phyloP scores from a whole-genome alignment of 2,797 vertebrate genomes.

The Rhynchonycteris naso region DNA sequence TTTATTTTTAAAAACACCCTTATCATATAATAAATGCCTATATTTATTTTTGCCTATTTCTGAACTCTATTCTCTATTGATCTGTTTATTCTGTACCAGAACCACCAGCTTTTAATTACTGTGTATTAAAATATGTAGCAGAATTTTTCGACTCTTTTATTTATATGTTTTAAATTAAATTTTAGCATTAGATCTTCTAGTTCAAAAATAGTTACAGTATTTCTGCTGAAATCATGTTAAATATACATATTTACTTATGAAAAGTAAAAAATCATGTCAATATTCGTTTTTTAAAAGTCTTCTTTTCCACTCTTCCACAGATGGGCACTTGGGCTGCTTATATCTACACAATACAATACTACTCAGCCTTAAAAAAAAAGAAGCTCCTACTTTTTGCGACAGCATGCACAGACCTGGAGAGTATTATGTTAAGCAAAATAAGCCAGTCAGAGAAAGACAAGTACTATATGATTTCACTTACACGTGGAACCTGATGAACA shows the following conservation, averaged over 20 bases:
- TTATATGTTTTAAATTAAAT: slow-evolving; percentile 61
- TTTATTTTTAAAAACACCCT: background rate
- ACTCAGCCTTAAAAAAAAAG: too few relatives aligned
- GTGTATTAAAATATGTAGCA: background rate
- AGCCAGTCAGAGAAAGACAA: too few relatives aligned
- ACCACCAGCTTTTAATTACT: background rate
- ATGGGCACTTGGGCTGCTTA: too few relatives aligned
- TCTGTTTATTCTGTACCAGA: background rate
- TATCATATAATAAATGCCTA: slow-evolving; percentile 1
- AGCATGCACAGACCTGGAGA: too few relatives aligned
- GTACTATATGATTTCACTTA: too few relatives aligned
- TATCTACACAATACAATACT: too few relatives aligned
- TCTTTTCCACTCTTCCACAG: too few relatives aligned
- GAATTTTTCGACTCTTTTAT: slow-evolving; percentile 38
- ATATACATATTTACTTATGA: slow-evolving; percentile 28
- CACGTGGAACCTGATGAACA: too few relatives aligned
- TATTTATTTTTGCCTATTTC: slow-evolving; percentile 1
- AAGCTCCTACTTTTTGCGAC: too few relatives aligned
- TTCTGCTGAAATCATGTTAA: slow-evolving; percentile 33
- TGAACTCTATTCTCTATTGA: background rate
- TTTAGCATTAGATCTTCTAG: slow-evolving; percentile 49
- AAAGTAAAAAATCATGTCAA: slow-evolving; percentile 44
- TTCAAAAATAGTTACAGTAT: slow-evolving; percentile 8
- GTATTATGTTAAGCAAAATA: too few relatives aligned
- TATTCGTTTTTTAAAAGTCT: slow-evolving; percentile 17